phyloP scores from a whole-genome alignment of 2,797 vertebrate genomes.

The Gallinago nigripennis region DNA sequence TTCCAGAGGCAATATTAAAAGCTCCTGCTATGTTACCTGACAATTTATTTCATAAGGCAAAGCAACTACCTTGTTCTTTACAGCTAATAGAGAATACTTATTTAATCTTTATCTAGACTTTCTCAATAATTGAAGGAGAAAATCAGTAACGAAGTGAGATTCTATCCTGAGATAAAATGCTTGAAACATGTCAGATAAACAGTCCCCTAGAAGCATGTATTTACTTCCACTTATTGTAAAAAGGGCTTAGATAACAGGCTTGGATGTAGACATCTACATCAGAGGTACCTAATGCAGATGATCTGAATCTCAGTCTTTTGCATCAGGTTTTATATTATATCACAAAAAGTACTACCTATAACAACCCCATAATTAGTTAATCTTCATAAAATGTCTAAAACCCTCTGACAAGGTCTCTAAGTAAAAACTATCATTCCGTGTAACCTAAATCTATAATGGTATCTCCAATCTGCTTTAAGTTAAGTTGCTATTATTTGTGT shows the following conservation, averaged over 20 bases:
- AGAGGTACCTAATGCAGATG: not conserved
- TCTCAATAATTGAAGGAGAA: not conserved
- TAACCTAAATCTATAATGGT: not conserved
- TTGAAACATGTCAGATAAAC: not conserved
- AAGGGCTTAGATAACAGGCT: not conserved
- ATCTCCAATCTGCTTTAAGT: not conserved
- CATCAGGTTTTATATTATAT: not conserved
- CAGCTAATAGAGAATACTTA: not conserved
- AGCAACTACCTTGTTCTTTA: not conserved
- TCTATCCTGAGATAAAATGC: not conserved
- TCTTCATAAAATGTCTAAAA: not conserved
- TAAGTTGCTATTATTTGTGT: not conserved
- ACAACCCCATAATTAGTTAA: not conserved
- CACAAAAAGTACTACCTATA: not conserved
- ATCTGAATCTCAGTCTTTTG: not conserved
- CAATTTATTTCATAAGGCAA: constrained; percentile 80
- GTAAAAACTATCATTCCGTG: not conserved
- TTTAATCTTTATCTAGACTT: not conserved
- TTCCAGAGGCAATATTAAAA: constrained; percentile 75
- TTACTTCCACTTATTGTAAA: not conserved
- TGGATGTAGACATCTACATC: not conserved
- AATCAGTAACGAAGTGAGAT: not conserved
- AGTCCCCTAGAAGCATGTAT: not conserved
- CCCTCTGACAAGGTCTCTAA: not conserved
- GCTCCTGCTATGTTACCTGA: constrained; percentile 78